A percentile compares a stretch with the other conserved stretches of the same genome.
Conservation (phyloP, 2,888 invertebrate genomes). For the Andrena hattorfiana region DNA sequence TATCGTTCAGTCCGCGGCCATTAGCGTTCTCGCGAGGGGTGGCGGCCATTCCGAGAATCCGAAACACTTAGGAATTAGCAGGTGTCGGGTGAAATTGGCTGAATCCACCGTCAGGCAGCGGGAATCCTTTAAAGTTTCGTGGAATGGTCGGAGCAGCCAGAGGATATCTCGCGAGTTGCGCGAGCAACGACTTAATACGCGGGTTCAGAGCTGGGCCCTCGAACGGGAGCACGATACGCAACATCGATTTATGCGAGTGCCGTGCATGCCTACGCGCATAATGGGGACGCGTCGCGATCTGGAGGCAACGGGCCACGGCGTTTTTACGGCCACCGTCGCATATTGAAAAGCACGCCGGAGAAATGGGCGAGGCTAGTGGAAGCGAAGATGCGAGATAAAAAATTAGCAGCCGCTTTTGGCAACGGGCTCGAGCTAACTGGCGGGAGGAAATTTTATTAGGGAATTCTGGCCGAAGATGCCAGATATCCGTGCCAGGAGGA, state of each 20-base stretch:
- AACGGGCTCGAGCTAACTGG: conserved; percentile 78
- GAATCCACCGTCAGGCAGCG: not conserved
- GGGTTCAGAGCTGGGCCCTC: conserved; percentile 22
- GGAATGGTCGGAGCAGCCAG: conserved; percentile 34
- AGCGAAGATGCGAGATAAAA: conserved; percentile 82
- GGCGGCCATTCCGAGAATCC: conserved; percentile 27
- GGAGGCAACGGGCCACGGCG: conserved; percentile 46
- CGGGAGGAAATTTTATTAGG: conserved; percentile 85
- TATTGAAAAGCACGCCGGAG: conserved; percentile 67
- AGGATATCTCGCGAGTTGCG: conserved; percentile 41
- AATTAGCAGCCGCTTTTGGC: conserved; percentile 85
- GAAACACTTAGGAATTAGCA: conserved; percentile 28
- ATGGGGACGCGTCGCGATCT: conserved; percentile 44
- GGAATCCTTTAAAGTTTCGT: conserved; percentile 44
- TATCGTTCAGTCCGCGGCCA: conserved; percentile 17
- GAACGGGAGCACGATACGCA: conserved; percentile 19
- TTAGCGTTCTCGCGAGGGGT: conserved; percentile 21
- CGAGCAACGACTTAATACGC: conserved; percentile 68
- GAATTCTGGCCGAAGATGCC: conserved; percentile 80
- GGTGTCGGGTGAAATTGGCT: conserved; percentile 35
- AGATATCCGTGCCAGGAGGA: conserved; percentile 67
- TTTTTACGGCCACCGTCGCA: conserved; percentile 63
- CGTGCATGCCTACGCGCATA: conserved; percentile 49
- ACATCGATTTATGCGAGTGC: conserved; percentile 63
- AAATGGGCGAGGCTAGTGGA: conserved; percentile 19